Percentiles rank a stretch among this genome's conserved stretches.
phyloP scores from a whole-genome alignment of 2,113 vertebrate species.

The Gadus chalcogrammus region DNA sequence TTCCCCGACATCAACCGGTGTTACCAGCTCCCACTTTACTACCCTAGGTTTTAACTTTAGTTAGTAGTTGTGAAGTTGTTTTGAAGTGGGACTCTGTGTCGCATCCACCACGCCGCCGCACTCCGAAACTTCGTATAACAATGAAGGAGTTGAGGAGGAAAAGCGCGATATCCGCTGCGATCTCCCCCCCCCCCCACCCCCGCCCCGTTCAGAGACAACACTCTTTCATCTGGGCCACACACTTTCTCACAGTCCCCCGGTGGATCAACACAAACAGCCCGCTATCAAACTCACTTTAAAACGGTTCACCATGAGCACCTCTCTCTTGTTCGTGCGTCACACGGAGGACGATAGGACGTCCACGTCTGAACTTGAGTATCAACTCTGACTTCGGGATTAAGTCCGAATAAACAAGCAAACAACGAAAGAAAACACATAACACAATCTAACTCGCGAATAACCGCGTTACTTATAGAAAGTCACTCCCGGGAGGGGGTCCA shows the following conservation, averaged over 20 bases:
- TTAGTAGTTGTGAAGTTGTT: neutral
- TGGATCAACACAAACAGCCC: slow-evolving; percentile 7
- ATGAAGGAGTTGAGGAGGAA: slow-evolving; percentile 48
- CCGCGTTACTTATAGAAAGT: slow-evolving; percentile 8
- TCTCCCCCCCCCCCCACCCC: neutral
- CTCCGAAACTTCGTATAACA: slow-evolving; percentile 39
- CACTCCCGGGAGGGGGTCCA: neutral
- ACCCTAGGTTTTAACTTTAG: neutral
- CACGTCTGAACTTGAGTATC: slow-evolving; percentile 52
- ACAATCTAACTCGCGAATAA: neutral
- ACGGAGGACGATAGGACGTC: slow-evolving; percentile 17
- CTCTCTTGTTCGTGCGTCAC: slow-evolving; percentile 41
- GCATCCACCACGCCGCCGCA: slow-evolving; percentile 56
- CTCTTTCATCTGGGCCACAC: slow-evolving; percentile 30
- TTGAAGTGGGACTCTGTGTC: too few species aligned
- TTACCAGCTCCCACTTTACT: slow-evolving; percentile 21
- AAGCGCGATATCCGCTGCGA: slow-evolving; percentile 44
- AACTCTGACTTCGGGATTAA: slow-evolving; percentile 23
- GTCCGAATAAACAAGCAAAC: slow-evolving; percentile 43
- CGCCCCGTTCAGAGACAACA: neutral
- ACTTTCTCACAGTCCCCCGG: neutral
- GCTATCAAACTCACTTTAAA: slow-evolving; percentile 5
- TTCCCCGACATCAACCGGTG: slow-evolving; percentile 44
- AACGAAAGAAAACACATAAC: slow-evolving; percentile 2
- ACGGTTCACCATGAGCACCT: slow-evolving; percentile 4